Evolutionary conservation across 2,888 invertebrate genomes (phyloP), one percentile per base, ranked within the genome.

Genomic region (Eristalis intricaria): DNA sequence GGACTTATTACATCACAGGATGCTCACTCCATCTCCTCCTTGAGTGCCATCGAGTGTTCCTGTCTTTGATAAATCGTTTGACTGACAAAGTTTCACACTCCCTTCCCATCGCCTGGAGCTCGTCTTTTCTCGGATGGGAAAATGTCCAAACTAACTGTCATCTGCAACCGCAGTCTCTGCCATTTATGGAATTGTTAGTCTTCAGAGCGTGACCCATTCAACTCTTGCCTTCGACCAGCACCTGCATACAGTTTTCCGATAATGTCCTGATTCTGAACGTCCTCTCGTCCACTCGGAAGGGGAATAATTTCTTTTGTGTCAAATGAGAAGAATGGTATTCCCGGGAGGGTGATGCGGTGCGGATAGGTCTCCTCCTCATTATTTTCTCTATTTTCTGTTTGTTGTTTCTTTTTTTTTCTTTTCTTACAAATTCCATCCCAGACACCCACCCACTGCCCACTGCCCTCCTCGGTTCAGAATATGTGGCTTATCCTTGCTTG

Each of bases 221-320:
- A 56, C 32, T 50, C 29, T 29, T 68, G 15, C 1, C 43, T 7
- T 56, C 50, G 50, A 8, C 15, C 56, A 22, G 26, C 40, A n/a
- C 66, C 43, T 66, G 40, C 66, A 66, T 26, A 26, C 43, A 43
- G 35, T 65, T 15, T 22, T 10, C 7, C 29, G 38, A 38, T 38
- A 13, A 38, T 13, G 35, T 38, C 38, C 35, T 35, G 4, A 29
- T 29, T 35, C 35, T 11, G 4, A 1, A 11, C 35, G 29, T 29
- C 29, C 26, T 32, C 32, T 8, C 8, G 32, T 32, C 32, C 32
- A 32, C 32, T 32, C 8, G 35, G 35, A 66, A 29, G 32, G 50
- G 66, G 43, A 66, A 66, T 66, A 66, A 43, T 66, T 50, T 66
- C 66, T 50, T 66, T 66, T 38, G 64, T 64, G 35, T 64, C 38